Evolutionary conservation across 23 tunicate genomes (phyloP).

Genomic region (Clavelina lepadiformis): DNA sequence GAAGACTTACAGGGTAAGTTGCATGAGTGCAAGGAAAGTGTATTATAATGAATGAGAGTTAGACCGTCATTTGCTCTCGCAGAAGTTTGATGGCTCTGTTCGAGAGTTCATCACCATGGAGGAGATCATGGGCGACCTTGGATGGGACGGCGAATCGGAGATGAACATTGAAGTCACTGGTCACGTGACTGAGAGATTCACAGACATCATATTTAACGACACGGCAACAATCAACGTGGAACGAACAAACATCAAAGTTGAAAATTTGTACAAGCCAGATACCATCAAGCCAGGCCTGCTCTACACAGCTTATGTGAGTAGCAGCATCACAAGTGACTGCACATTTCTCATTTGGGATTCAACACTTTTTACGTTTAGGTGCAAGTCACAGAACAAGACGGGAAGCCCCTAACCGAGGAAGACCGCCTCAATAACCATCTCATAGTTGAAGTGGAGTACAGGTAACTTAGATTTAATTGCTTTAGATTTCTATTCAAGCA

Average conservation of each 20-base stretch:
- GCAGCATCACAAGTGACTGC: background rate
- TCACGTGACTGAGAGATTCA: background rate
- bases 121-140: background rate
- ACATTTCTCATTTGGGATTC: background rate
- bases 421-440: constrained; percentile 22
- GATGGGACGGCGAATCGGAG: background rate
- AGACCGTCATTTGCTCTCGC: background rate
- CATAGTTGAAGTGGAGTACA: constrained; percentile 13
- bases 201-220: background rate
- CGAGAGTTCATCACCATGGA: background rate
- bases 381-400: constrained; percentile 54
- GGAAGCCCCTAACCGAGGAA: constrained; percentile 26
- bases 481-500: no score
- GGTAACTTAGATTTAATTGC: no score
- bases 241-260: constrained; percentile 14
- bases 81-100: background rate
- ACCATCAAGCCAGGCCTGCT: constrained; percentile 5
- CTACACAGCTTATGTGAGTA: constrained; percentile 9
- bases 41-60: no score
- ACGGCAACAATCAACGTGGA: background rate
- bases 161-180: background rate
- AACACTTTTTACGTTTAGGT: constrained; percentile 19
- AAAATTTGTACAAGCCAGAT: background rate
- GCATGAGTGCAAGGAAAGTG: no score
- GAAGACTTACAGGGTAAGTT: background rate